Conservation (phyloP, 2,797 vertebrate genomes). For the Mormyrus proboscirostris region DNA sequence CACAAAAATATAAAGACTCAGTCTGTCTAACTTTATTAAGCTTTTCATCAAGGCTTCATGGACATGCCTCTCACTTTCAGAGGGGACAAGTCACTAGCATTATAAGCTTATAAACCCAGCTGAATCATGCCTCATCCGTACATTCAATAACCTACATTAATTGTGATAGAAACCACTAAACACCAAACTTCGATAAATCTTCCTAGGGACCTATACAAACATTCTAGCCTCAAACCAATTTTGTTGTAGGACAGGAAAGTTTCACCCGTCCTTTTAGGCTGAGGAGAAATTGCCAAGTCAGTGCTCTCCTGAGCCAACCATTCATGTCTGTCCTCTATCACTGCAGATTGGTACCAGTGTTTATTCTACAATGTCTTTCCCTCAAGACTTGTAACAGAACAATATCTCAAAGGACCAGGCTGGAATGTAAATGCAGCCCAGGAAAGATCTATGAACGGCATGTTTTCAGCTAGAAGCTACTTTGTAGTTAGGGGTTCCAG, state of each 20-base stretch:
- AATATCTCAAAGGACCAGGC: not conserved
- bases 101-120: not conserved
- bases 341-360: conserved; percentile 26
- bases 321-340: not conserved
- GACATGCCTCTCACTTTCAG: not conserved
- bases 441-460: conserved; percentile 23
- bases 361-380: conserved; percentile 18
- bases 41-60: not conserved
- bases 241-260: not conserved
- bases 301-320: not conserved
- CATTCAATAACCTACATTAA: not conserved
- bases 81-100: not conserved
- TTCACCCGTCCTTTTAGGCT: not conserved
- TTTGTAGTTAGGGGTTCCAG: conserved; percentile 20
- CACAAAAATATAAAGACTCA: not conserved
- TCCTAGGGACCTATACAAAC: not conserved
- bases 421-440: conserved; percentile 29
- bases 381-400: not conserved
- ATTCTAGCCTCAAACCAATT: not conserved
- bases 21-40: not conserved
- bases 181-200: not conserved
- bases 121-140: not conserved
- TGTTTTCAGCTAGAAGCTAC: conserved; percentile 22
- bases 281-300: not conserved
- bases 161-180: not conserved